Evolutionary conservation across 2,113 vertebrate genomes (phyloP).

Genomic region (Stigmatopora argus): DNA sequence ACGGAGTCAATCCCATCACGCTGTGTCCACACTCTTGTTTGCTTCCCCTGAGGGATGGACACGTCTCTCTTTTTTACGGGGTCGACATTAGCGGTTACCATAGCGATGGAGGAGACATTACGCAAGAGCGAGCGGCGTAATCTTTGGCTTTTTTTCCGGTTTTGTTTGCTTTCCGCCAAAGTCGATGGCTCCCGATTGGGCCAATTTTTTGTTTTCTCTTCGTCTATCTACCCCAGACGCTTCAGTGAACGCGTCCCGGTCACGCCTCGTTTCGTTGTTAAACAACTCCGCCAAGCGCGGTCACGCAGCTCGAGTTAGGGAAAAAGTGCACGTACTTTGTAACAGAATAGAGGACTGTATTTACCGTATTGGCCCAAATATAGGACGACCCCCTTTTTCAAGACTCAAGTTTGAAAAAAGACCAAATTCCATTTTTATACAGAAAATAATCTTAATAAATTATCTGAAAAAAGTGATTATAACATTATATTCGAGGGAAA

Average conservation of each 20-base stretch:
- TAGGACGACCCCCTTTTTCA: no score
- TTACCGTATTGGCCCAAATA: no score
- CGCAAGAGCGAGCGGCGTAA: neutral
- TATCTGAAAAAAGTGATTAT: no score
- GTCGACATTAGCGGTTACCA: neutral
- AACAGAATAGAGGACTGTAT: neutral
- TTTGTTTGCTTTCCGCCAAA: neutral
- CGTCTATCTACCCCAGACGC: neutral
- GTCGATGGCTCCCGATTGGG: neutral
- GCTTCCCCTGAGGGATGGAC: neutral
- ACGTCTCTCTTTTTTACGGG: neutral
- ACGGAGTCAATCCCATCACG: neutral
- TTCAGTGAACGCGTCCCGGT: neutral
- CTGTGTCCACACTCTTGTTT: neutral
- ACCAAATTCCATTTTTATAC: no score
- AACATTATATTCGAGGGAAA: no score
- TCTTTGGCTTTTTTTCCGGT: neutral
- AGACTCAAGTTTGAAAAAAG: no score
- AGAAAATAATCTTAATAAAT: no score
- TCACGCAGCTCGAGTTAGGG: neutral
- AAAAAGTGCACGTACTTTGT: neutral
- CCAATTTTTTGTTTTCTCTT: neutral
- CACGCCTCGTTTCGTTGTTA: neutral
- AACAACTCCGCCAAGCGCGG: neutral
- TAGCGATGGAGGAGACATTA: neutral